These are phyloP conservation scores for Plecotus auritus DNA, from an alignment of 2,113 vertebrate species.

Conservation along the genomic window DNA sequence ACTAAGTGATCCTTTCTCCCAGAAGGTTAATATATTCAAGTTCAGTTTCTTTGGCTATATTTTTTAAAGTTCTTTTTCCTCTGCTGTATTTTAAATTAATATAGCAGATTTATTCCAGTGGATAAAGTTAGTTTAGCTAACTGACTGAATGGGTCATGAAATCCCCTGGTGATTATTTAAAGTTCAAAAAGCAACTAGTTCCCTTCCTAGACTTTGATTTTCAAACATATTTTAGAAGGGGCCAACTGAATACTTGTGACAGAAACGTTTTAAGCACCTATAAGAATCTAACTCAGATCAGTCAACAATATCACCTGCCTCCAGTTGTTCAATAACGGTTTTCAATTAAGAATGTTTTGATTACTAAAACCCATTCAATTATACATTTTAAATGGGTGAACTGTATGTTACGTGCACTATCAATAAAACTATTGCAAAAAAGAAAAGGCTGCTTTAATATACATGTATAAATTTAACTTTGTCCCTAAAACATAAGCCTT, in stretches of 20 bases:
- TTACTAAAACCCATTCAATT: neutral
- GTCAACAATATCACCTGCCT: neutral
- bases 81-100: neutral
- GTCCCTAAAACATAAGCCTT: neutral
- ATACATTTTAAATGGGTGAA: neutral
- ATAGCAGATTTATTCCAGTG: neutral
- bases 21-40: neutral
- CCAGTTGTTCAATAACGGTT: neutral
- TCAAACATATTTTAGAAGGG: neutral
- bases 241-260: neutral
- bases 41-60: neutral
- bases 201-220: neutral
- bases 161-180: neutral
- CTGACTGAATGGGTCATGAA: neutral
- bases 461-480: neutral
- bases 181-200: neutral
- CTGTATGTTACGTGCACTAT: neutral
- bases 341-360: neutral
- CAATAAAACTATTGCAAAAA: neutral
- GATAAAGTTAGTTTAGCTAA: neutral
- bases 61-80: neutral
- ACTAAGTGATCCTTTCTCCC: neutral
- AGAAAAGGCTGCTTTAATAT: neutral
- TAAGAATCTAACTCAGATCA: neutral
- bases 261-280: neutral